phyloP scores from a whole-genome alignment of 2,113 vertebrate genomes.

The Cyprinodon brontotheroides region DNA sequence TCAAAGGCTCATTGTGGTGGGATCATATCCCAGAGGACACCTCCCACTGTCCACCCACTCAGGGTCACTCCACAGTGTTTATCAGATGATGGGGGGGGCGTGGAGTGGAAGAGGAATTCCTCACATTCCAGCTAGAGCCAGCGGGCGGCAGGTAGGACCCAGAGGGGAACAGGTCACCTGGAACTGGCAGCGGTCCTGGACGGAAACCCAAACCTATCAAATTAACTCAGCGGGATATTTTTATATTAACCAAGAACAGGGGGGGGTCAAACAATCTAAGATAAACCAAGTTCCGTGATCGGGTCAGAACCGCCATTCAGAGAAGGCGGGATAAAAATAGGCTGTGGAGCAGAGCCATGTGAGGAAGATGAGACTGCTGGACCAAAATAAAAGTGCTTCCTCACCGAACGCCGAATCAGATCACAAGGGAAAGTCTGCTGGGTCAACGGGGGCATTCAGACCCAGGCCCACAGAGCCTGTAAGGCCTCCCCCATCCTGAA shows the following conservation, averaged over 20 bases:
- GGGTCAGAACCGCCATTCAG: conserved; percentile 41
- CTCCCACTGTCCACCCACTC: conserved; percentile 24
- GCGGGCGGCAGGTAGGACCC: too few relatives aligned
- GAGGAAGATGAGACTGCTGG: conserved; percentile 67
- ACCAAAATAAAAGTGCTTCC: conserved; percentile 80
- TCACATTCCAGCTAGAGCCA: conserved; percentile 63
- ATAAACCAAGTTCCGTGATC: too few relatives aligned
- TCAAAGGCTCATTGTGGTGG: too few relatives aligned
- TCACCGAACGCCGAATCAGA: conserved; percentile 68
- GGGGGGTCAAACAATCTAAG: conserved; percentile 11
- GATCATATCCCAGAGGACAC: too few relatives aligned
- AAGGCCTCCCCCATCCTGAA: too few relatives aligned
- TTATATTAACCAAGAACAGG: conserved; percentile 72
- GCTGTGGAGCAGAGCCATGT: conserved; percentile 48
- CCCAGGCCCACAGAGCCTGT: neutral
- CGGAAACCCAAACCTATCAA: conserved; percentile 68
- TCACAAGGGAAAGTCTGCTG: conserved; percentile 59
- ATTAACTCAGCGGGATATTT: conserved; percentile 65
- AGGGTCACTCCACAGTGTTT: conserved; percentile 50
- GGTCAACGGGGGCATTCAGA: conserved; percentile 52
- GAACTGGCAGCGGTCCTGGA: conserved; percentile 50
- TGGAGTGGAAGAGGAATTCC: conserved; percentile 73
- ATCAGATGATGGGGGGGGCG: conserved; percentile 60
- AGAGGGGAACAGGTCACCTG: conserved; percentile 57
- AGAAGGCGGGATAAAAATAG: conserved; percentile 68